Conservation (phyloP, 2,797 vertebrate species). For the Phalanger gymnotis region DNA sequence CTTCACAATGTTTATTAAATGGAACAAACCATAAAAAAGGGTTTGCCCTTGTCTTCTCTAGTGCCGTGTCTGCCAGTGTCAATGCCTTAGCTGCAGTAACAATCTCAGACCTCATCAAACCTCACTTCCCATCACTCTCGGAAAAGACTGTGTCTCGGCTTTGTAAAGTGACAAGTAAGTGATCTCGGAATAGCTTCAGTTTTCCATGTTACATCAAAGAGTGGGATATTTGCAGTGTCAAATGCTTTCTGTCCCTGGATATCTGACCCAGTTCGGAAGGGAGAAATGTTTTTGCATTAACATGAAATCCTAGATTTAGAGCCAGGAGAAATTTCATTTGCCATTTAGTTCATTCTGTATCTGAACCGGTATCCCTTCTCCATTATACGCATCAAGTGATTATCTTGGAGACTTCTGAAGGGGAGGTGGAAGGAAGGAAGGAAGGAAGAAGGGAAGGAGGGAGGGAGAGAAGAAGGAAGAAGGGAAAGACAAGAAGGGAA, state of each 20-base stretch:
- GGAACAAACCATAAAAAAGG: background rate
- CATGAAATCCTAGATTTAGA: background rate
- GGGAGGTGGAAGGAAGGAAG: background rate
- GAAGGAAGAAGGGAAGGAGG: background rate
- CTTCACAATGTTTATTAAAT: background rate
- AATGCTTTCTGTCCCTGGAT: background rate
- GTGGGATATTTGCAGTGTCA: background rate
- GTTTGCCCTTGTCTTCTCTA: constrained; percentile 73
- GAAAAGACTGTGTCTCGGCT: constrained; percentile 88
- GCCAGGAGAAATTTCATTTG: background rate
- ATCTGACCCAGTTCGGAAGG: background rate
- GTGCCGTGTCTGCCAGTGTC: constrained; percentile 94
- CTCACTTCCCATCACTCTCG: constrained; percentile 83
- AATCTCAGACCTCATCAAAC: constrained; percentile 90
- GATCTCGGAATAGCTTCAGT: constrained; percentile 40
- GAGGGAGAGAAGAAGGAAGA: rapidly evolving
- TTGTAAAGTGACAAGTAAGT: constrained; percentile 92
- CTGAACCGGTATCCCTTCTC: background rate
- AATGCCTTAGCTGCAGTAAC: constrained; percentile 92
- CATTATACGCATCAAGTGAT: background rate
- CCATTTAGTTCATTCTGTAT: background rate
- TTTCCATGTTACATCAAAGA: constrained; percentile 33
- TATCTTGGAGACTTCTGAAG: background rate
- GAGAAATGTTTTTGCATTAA: background rate
- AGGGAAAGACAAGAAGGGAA: too few species aligned